Base-by-base conservation (phyloP, 2,113 vertebrate genomes). In the Pteronura brasiliensis region DNA sequence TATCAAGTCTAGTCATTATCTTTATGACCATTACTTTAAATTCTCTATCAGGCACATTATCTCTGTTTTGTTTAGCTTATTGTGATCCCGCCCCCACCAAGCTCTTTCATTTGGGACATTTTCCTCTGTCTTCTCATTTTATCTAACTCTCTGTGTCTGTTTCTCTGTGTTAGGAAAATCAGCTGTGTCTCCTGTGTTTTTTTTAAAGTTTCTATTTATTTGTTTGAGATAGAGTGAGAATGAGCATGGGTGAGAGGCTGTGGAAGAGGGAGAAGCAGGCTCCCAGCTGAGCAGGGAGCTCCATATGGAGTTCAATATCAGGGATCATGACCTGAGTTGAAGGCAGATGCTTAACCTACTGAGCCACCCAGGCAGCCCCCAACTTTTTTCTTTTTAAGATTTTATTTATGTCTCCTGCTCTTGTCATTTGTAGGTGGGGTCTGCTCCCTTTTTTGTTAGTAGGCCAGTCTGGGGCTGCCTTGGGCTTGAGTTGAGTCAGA, bases 51-150 rank as follows among this genome's bases (percentile, higher is more conserved):
- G 25, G 13, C 42, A 76, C 27, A 76, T 44, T 44, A 76, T 44
- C 44, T 18, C 74, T 31, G 27, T 47, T 31, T 47, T 77, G 42
- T 76, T 77, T 77, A 47, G 42, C 42, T 47, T 47, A 42, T 2
- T 76, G 14, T 77, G 7, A 77, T 10, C 18, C 47, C 14, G 0
- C 2, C 2, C 42, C 4, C 27, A 2, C 29, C 52, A 7, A 17
- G 7, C 44, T 29, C 72, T 76, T 76, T 76, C 13, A 15, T 76
- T 76, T 76, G 71, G 36, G 36, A 72, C 36, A 72, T 72, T 72
- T 39, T 72, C 36, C 36, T 72, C 69, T 39, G 36, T 69, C 18
- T 69, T 69, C 34, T 69, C 34, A 69, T 29, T 47, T 44, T 29
- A 29, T 76, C 42, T 76, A 44, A 44, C 39, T 44, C 39, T 76